Evolutionary conservation across 2,113 vertebrate genomes (phyloP).

Genomic region (Gavia stellata): DNA sequence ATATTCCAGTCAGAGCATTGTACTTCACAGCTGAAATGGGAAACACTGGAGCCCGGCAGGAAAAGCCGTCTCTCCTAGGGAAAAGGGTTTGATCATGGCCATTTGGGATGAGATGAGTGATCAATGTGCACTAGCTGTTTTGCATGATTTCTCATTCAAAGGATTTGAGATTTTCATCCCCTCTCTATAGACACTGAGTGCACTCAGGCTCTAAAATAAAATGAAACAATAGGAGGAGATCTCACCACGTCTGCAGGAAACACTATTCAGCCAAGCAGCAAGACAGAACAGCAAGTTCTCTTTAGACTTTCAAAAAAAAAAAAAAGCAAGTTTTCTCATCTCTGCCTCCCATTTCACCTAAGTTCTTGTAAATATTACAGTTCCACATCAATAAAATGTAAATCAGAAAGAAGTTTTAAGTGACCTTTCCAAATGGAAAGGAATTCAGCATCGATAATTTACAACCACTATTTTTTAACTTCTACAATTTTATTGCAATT

Average conservation of each 20-base stretch:
- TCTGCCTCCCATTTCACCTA: not conserved
- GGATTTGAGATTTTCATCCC: not conserved
- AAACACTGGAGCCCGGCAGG: not conserved
- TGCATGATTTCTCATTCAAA: not conserved
- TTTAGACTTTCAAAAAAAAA: not conserved
- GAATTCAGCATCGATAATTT: not conserved
- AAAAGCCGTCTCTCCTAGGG: not conserved
- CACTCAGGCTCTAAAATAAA: too few species aligned
- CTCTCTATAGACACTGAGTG: not conserved
- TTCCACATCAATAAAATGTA: not conserved
- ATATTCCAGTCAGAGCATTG: not conserved
- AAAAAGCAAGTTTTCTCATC: not conserved
- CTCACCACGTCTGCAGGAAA: not conserved
- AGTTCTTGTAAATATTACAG: not conserved
- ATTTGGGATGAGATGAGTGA: not conserved
- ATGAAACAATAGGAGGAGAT: not conserved
- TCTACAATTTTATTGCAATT: not conserved
- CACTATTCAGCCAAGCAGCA: not conserved
- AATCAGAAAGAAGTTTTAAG: not conserved
- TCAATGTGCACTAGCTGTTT: not conserved
- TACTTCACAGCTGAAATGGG: not conserved
- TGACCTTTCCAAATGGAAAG: not conserved
- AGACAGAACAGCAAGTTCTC: not conserved
- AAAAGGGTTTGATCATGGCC: not conserved
- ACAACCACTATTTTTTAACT: not conserved